Evolutionary conservation across 2,113 vertebrate species (phyloP).

Genomic region (Telmatochromis sp.): DNA sequence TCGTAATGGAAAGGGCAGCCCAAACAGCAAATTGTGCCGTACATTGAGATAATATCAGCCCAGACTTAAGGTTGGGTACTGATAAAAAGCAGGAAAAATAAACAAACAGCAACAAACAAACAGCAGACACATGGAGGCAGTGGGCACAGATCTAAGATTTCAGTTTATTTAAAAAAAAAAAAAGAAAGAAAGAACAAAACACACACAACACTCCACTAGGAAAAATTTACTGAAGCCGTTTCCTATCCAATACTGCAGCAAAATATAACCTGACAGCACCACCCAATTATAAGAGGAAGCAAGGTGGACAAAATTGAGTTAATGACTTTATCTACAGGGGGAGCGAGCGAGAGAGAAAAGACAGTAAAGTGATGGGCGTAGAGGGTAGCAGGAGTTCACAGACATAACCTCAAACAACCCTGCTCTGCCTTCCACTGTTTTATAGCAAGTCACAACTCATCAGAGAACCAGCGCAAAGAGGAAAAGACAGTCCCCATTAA

Average conservation of each 20-base stretch:
- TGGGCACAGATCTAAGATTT: neutral
- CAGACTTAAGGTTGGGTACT: neutral
- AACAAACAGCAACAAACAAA: neutral
- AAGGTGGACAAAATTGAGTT: neutral
- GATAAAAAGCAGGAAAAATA: neutral
- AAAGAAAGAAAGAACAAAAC: accelerated
- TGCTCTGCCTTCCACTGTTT: neutral
- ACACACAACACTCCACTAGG: neutral
- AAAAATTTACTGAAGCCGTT: neutral
- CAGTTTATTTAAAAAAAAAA: neutral
- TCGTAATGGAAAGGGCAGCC: neutral
- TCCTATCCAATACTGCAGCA: neutral
- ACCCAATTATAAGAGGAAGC: neutral
- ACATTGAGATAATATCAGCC: neutral
- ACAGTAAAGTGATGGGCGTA: neutral
- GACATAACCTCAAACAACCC: neutral
- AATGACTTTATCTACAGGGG: neutral
- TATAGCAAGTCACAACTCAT: neutral
- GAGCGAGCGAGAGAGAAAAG: neutral
- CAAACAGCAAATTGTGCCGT: neutral
- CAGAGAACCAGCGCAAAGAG: neutral
- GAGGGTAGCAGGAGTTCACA: neutral
- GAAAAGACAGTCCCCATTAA: neutral
- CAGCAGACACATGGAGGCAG: neutral
- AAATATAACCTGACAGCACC: neutral